Evolutionary conservation across 2,797 vertebrate species (phyloP).

Genomic region (Taeniopygia guttata): DNA sequence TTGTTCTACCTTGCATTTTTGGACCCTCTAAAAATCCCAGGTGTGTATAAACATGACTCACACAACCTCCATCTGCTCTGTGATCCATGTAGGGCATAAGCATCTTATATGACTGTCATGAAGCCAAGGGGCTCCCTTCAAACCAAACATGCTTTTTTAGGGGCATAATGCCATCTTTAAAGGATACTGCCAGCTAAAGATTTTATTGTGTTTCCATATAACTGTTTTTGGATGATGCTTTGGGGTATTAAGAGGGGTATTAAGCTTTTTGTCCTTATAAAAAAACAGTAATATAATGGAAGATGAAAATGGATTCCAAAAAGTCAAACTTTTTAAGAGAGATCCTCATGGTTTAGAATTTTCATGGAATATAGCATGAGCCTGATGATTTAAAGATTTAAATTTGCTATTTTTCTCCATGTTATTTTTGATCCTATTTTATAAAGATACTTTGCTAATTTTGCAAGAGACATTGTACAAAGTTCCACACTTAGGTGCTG

Average conservation of each 20-base stretch:
- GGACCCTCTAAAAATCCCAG: conserved; percentile 30
- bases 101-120: not conserved
- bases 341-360: not conserved
- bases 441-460: not conserved
- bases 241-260: not conserved
- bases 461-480: not conserved
- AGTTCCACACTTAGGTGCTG: not conserved
- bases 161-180: not conserved
- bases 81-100: not conserved
- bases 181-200: not conserved
- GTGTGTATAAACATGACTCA: conserved; percentile 30
- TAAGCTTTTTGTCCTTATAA: not conserved
- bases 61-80: conserved; percentile 37
- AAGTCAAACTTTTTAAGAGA: not conserved
- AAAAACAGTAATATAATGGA: not conserved
- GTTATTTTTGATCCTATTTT: not conserved
- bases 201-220: not conserved
- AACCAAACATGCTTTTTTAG: not conserved
- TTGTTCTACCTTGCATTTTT: not conserved
- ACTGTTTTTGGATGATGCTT: not conserved
- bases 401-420: not conserved
- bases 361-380: accelerated
- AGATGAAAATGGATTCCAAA: not conserved
- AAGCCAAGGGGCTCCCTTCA: not conserved
- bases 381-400: not conserved